These are phyloP conservation scores for Palythoa caribaeorum DNA, from an alignment of 92 coral and sea anemone genomes.

Conservation along the genomic window DNA sequence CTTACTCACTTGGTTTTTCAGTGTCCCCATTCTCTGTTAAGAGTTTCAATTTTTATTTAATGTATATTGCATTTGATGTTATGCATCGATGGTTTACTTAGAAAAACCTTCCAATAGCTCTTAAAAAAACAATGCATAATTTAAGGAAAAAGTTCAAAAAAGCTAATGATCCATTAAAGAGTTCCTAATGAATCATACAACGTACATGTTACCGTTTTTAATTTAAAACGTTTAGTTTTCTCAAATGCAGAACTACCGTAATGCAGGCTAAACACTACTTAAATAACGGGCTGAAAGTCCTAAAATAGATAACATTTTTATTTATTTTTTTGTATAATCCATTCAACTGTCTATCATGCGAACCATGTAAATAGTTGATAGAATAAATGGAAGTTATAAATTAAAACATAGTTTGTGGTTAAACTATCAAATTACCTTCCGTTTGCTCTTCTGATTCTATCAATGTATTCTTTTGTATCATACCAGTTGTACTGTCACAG, in stretches of 20 bases:
- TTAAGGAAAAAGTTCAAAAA: background rate
- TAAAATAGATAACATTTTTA: slow-evolving; percentile 1
- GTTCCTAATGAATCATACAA: background rate
- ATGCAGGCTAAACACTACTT: slow-evolving; percentile 1
- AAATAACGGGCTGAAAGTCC: background rate
- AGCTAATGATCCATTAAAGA: background rate
- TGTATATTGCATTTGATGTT: slow-evolving; percentile 9
- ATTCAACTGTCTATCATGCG: background rate
- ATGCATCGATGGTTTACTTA: background rate
- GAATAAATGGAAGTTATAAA: background rate
- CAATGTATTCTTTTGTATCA: background rate
- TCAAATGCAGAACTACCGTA: background rate
- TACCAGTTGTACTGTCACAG: background rate
- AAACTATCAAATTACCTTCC: slow-evolving; percentile 1
- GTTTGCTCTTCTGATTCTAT: slow-evolving; percentile 19
- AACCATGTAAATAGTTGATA: slow-evolving; percentile 11
- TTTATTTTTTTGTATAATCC: background rate
- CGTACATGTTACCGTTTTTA: background rate
- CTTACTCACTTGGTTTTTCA: background rate
- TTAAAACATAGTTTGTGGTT: slow-evolving; percentile 7
- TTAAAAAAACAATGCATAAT: background rate
- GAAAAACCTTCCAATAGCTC: background rate
- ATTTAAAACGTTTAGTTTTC: slow-evolving; percentile 1
- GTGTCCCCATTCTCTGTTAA: background rate
- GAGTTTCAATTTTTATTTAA: background rate